These are phyloP conservation scores for Saccopteryx leptura DNA, from an alignment of 2,113 vertebrate genomes.

Conservation along the genomic window DNA sequence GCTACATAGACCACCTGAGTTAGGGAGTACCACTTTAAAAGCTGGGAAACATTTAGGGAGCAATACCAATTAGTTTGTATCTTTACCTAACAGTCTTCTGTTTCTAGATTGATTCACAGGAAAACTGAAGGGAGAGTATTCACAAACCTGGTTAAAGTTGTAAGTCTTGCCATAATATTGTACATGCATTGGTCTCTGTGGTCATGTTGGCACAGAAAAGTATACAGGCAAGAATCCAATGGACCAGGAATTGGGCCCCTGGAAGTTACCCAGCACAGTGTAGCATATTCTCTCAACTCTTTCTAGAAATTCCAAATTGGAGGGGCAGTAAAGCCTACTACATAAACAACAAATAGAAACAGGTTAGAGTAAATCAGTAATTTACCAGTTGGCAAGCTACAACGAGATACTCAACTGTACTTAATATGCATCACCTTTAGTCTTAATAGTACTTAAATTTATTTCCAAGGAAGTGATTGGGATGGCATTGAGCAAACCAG, in stretches of 20 bases:
- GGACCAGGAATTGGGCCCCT: not conserved
- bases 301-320: not conserved
- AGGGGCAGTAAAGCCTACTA: not conserved
- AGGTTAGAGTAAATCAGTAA: not conserved
- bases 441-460: not conserved
- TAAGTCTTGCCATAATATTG: not conserved
- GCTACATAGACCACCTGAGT: not conserved
- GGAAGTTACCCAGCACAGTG: not conserved
- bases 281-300: not conserved
- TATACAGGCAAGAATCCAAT: not conserved
- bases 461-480: not conserved
- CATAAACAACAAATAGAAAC: not conserved
- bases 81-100: not conserved
- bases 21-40: not conserved
- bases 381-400: not conserved
- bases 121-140: not conserved
- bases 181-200: not conserved
- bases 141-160: not conserved
- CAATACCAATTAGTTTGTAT: not conserved
- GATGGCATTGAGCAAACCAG: not conserved
- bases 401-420: slow-evolving; percentile 46
- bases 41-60: not conserved
- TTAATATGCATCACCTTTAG: slow-evolving; percentile 40
- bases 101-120: not conserved
- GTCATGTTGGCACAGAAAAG: not conserved